Percentiles rank a stretch among this genome's conserved stretches.
These are phyloP conservation scores for Coenonympha glycerion DNA, from an alignment of 2,888 invertebrate genomes.

Conservation along the genomic window DNA sequence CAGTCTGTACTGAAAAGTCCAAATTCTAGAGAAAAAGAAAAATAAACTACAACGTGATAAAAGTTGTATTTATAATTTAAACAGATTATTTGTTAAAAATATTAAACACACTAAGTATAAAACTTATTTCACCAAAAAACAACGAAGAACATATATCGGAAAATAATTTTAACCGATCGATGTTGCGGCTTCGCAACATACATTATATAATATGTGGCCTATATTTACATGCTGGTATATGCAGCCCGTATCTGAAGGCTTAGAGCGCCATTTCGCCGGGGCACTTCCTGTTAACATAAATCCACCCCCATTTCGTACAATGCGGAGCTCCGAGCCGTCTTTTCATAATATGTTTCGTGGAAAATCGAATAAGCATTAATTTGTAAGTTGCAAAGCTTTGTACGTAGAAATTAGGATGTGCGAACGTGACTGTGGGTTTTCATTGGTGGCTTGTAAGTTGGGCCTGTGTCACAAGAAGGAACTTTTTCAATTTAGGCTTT, in stretches of 20 bases:
- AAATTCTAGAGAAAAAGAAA: no score
- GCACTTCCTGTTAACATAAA: slow-evolving; percentile 69
- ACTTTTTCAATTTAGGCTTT: no score
- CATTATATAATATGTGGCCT: slow-evolving; percentile 29
- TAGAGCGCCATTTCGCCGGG: slow-evolving; percentile 62
- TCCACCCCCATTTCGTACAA: slow-evolving; percentile 47
- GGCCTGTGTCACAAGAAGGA: no score
- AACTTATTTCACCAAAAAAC: neutral
- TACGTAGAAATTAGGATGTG: neutral
- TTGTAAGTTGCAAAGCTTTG: slow-evolving; percentile 4
- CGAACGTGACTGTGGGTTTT: no score
- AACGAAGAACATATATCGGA: slow-evolving; percentile 7
- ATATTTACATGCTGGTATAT: slow-evolving; percentile 35
- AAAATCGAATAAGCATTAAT: slow-evolving; percentile 15
- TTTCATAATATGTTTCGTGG: slow-evolving; percentile 23
- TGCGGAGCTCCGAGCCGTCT: slow-evolving; percentile 20
- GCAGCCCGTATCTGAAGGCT: slow-evolving; percentile 61
- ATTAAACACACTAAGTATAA: no score
- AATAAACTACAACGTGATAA: no score
- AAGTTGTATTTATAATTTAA: no score
- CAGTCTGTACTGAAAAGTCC: no score
- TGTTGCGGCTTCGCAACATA: slow-evolving; percentile 11
- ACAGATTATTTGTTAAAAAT: no score
- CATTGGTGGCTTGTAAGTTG: no score
- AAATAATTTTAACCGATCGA: slow-evolving; percentile 27